Evolutionary conservation across 2,888 invertebrate genomes (phyloP).

Genomic region (Drosophila aldrichi): DNA sequence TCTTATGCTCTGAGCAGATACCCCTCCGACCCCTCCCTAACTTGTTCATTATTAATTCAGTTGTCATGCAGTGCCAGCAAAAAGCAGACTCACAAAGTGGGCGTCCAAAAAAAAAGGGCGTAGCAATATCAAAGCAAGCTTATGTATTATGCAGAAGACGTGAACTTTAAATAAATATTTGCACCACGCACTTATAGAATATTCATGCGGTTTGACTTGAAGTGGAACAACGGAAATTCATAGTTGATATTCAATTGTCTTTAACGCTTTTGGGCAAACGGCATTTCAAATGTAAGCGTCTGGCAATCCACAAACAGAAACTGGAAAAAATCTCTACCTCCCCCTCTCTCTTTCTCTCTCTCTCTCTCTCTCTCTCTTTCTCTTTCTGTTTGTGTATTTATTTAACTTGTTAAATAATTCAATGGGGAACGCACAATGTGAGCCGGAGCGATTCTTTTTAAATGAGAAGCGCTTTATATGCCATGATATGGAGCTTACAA

Average conservation of each 20-base stretch:
- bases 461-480: conserved; percentile 14
- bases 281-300: neutral
- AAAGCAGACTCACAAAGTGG: neutral
- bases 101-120: conserved; percentile 15
- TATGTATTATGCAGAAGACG: conserved; percentile 13
- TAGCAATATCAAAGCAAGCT: conserved; percentile 25
- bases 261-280: neutral
- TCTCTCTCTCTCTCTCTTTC: neutral
- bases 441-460: conserved; percentile 20
- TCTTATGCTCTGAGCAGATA: no score
- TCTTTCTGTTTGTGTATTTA: neutral
- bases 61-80: conserved; percentile 21
- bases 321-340: neutral
- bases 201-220: neutral
- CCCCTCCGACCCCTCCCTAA: neutral
- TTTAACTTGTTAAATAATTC: conserved; percentile 23
- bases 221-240: neutral
- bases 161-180: conserved; percentile 7
- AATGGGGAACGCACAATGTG: conserved; percentile 9
- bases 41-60: conserved; percentile 35
- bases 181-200: neutral
- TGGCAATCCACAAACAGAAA: neutral
- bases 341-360: neutral
- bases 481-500: conserved; percentile 38
- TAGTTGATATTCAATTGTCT: conserved; percentile 27